A percentile compares a stretch with the other conserved stretches of the same genome.
These are phyloP conservation scores for Exocentrus adspersus DNA, from an alignment of 2,888 invertebrate species.

Conservation along the genomic window DNA sequence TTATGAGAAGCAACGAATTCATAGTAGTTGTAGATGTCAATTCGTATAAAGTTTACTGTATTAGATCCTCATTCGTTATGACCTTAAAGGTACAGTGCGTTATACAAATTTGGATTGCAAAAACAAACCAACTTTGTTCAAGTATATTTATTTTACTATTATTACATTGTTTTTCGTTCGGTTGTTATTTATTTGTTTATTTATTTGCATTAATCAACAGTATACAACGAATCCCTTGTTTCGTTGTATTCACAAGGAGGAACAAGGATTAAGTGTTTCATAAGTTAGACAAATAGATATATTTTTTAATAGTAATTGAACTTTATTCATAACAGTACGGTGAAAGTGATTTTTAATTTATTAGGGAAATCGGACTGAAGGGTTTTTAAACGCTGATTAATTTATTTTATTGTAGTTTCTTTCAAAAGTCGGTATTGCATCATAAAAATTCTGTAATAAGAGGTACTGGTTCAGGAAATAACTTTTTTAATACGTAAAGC, in stretches of 20 bases:
- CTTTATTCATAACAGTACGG: constrained; percentile 12
- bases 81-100: constrained; percentile 43
- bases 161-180: constrained; percentile 2
- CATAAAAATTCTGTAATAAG: too few species aligned
- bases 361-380: constrained; percentile 28
- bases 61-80: constrained; percentile 44
- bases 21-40: constrained; percentile 56
- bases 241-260: constrained; percentile 3
- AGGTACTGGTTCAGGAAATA: too few species aligned
- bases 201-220: constrained; percentile 40
- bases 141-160: constrained; percentile 12
- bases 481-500: too few species aligned
- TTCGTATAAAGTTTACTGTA: constrained; percentile 47
- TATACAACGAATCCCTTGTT: constrained; percentile 53
- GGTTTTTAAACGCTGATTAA: neutral
- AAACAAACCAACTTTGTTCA: too few species aligned
- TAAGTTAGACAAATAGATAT: constrained; percentile 32
- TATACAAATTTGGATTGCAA: constrained; percentile 33
- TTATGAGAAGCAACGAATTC: constrained; percentile 57
- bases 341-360: constrained; percentile 34
- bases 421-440: too few species aligned
- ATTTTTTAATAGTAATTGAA: constrained; percentile 37
- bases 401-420: too few species aligned
- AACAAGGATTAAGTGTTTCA: constrained; percentile 39
- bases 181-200: constrained; percentile 28